These are phyloP conservation scores for Mercenaria mercenaria DNA, from an alignment of 1,140 invertebrate species.

Conservation along the genomic window DNA sequence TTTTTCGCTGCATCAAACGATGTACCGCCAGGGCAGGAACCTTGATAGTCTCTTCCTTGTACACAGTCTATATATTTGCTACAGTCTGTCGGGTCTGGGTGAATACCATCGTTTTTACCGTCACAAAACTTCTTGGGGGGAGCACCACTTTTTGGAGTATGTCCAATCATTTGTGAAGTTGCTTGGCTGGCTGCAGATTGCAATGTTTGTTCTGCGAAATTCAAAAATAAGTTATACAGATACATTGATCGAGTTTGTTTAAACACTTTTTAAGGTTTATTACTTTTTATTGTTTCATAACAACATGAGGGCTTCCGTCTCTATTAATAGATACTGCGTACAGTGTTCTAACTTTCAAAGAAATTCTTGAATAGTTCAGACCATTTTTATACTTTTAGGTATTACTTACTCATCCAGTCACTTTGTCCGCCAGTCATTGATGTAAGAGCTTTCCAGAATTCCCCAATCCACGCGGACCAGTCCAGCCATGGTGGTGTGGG, in stretches of 20 bases:
- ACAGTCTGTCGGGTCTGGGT: slow-evolving; percentile 49
- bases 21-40: slow-evolving; percentile 42
- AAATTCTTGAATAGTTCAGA: no score
- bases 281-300: not conserved
- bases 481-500: slow-evolving; percentile 52
- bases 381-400: no score
- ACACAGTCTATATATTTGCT: slow-evolving; percentile 59
- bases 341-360: no score
- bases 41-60: slow-evolving; percentile 21
- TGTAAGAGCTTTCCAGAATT: slow-evolving; percentile 48
- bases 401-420: slow-evolving; percentile 6
- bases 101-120: slow-evolving; percentile 49
- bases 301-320: no score
- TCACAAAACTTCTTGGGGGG: slow-evolving; percentile 12
- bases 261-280: not conserved
- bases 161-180: not conserved
- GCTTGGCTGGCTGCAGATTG: slow-evolving; percentile 1
- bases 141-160: not conserved
- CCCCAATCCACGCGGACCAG: slow-evolving; percentile 54
- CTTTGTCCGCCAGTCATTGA: slow-evolving; percentile 23
- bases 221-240: no score
- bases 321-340: no score
- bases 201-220: slow-evolving; percentile 16
- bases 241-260: not conserved
- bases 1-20: not conserved